Evolutionary conservation across 2,797 vertebrate species (phyloP).

Genomic region (Huso huso): DNA sequence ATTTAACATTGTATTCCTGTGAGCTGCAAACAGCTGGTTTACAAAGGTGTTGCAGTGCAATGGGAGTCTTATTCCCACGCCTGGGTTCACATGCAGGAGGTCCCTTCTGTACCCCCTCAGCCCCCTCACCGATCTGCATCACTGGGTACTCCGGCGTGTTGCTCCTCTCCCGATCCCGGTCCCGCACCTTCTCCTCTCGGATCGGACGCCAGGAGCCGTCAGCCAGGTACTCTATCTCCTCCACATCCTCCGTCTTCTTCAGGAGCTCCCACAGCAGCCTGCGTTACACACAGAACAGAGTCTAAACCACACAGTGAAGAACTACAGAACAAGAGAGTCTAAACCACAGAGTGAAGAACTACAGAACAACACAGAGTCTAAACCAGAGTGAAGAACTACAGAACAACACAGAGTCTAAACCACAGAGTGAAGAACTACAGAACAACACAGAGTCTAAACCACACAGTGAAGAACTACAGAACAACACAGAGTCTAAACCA

Average conservation of each 20-base stretch:
- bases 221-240: slow-evolving; percentile 92
- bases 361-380: no score
- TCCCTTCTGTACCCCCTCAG: not conserved
- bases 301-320: not conserved
- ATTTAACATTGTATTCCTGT: not conserved
- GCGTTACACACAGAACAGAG: slow-evolving; percentile 5
- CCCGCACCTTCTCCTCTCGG: slow-evolving; percentile 78
- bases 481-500: no score
- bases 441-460: no score
- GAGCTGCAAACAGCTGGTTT: not conserved
- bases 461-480: no score
- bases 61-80: not conserved
- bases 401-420: no score
- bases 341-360: no score
- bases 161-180: slow-evolving; percentile 78
- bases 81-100: not conserved
- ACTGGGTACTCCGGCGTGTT: slow-evolving; percentile 84
- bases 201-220: slow-evolving; percentile 95
- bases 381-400: no score
- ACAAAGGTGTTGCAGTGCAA: not conserved
- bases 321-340: no score
- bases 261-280: slow-evolving; percentile 90
- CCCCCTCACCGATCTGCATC: slow-evolving; percentile 77
- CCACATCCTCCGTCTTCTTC: slow-evolving; percentile 86
- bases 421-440: no score